A percentile compares a stretch with the other conserved stretches of the same genome.
These are phyloP conservation scores for Atopsyche davidsoni DNA, from an alignment of 1,140 invertebrate species.

Conservation along the genomic window DNA sequence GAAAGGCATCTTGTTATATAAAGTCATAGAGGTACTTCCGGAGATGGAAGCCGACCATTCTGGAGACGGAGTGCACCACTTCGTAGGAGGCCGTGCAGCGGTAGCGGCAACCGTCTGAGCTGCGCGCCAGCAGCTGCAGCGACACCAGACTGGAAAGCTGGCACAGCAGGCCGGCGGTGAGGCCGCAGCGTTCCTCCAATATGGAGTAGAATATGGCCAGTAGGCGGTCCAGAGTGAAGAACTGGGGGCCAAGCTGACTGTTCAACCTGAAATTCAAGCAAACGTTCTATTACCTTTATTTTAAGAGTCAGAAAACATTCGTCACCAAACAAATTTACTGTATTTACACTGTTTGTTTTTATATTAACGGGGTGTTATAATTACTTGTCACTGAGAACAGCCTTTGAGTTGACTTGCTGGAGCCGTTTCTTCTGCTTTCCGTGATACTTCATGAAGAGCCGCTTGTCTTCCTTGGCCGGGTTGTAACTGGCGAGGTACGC, in stretches of 20 bases:
- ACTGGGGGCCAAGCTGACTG: conserved; percentile 67
- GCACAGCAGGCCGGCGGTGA: conserved; percentile 75
- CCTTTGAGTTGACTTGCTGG: conserved; percentile 53
- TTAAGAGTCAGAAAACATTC: not conserved
- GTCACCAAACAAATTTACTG: not conserved
- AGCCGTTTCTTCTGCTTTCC: conserved; percentile 54
- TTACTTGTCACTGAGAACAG: conserved; percentile 50
- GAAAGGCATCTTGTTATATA: conserved; percentile 37
- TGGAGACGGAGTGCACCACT: conserved; percentile 61
- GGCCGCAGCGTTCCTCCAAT: conserved; percentile 72
- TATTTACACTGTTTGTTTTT: conserved; percentile 38
- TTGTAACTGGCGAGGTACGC: conserved; percentile 89
- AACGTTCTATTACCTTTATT: too few relatives aligned
- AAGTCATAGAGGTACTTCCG: conserved; percentile 70
- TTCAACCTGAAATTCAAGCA: conserved; percentile 41
- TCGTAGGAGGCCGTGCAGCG: conserved; percentile 69
- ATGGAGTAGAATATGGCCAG: conserved; percentile 90
- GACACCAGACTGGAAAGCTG: conserved; percentile 73
- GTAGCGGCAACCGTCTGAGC: conserved; percentile 61
- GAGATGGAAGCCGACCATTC: conserved; percentile 66
- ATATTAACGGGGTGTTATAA: too few relatives aligned
- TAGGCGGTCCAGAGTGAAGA: conserved; percentile 76
- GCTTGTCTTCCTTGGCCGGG: conserved; percentile 76
- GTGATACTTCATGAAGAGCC: conserved; percentile 72
- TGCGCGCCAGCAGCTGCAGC: conserved; percentile 58